Evolutionary conservation across 1,140 invertebrate genomes (phyloP), one percentile per base, ranked within the genome.

Genomic region (Nymphalis io): DNA sequence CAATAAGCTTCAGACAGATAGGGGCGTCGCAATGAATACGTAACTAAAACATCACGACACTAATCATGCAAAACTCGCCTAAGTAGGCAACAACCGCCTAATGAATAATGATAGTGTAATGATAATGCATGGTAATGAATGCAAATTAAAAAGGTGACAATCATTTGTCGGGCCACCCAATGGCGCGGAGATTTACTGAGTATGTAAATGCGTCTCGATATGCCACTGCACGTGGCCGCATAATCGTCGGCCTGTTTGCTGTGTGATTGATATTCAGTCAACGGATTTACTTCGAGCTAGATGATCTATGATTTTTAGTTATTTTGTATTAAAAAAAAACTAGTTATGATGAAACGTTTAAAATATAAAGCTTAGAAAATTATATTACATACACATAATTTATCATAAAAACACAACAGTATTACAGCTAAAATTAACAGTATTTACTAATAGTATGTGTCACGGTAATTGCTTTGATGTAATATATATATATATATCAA

Each of bases 81-180:
- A 84, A 85, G 82, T 82, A 83, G 78, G 76, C 82, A 78, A 79
- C 72, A 70, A 65, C 60, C 42, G 42, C 60, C 63, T 78, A 81
- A 82, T 81, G 78, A 82, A 80, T 81, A 72, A 79, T 73, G 72
- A 71, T 61, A 68, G 69, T 59, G 64, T 77, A 78, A 74, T 81
- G 75, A 70, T 79, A 83, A 81, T 79, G 71, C 68, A 87, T 84
- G 80, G 68, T 85, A 90, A 90, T 87, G 74, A 70, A 91, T 91
- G 88, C 82, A 88, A 91, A 91, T 89, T 83, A 88, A 91, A 84
- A 87, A 88, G 83, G 88, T 88, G 88, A 88, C 86, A 88, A 88
- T 85, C 77, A 82, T 83, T 83, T 81, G 81, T 81, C 70, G 75
- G 84, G 70, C 88, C 85, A 86, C 87, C 88, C 86, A 87, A 85